Evolutionary conservation across 2,113 vertebrate genomes (phyloP), one percentile per base, ranked within the genome.

Genomic region (Hippolais icterina): DNA sequence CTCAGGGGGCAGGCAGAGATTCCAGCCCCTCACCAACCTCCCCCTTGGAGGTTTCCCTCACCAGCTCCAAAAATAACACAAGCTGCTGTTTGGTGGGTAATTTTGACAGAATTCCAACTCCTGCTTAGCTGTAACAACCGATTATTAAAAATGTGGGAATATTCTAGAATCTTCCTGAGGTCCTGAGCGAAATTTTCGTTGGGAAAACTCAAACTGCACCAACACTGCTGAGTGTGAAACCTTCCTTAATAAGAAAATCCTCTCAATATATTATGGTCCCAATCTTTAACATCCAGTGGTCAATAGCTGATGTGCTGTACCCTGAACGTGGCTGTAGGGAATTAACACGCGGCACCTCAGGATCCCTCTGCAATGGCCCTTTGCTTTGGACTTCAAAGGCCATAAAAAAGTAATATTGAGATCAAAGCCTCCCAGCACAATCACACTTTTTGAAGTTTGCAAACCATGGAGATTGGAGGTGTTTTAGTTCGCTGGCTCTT

Each of bases 351-450:
- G 10, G 68, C 47, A 47, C 83, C 64, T 85, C 28, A 4, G 2
- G 52, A 31, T 78, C 57, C 59, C 11, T 3, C 69, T 35, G 49
- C 61, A 53, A 9, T 41, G 94, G 35, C 59, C 72, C 21, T 15
- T 42, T 2, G 14, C 41, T 87, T 92, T 66, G 54, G 57, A 61
- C 63, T 94, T 90, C 89, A 97, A 92, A 96, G 47, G 52, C 22
- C 60, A 80, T 25, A 50, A 52, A 75, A 78, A 59, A 57, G 21
- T 59, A 49, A 84, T 46, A 25, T 0, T 21, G 88, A 76, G 92
- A 95, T 95, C 90, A 95, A 96, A 95, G 69, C 25, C 47, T 77
- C 41, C 27, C 39, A 56, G 82, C 22, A 83, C 93, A 57, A 94
- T 74, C 84, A 41, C 28, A n/a, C 39, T 46, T 76, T 96, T 76